Evolutionary conservation across 2,113 vertebrate genomes (phyloP).

Genomic region (Benitochromis conjunctus): DNA sequence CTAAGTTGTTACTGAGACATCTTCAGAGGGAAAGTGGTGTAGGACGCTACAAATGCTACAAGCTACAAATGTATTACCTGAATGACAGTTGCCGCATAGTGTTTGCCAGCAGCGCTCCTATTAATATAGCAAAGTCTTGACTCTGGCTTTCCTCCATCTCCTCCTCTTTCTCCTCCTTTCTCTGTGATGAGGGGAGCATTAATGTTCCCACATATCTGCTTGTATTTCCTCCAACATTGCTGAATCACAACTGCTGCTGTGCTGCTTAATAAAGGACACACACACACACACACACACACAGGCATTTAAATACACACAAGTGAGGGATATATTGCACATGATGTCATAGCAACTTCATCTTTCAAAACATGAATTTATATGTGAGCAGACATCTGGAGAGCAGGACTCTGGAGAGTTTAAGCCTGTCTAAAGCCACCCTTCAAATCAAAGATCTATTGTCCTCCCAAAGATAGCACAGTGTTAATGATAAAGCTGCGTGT

Average conservation of each 20-base stretch:
- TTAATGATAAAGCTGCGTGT: slow-evolving; percentile 55
- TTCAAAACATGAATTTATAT: slow-evolving; percentile 41
- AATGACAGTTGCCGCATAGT: slow-evolving; percentile 80
- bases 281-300: slow-evolving; percentile 16
- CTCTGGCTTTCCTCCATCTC: background rate
- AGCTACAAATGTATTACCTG: slow-evolving; percentile 76
- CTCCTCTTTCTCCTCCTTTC: slow-evolving; percentile 30
- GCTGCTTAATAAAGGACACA: slow-evolving; percentile 47
- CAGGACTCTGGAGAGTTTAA: slow-evolving; percentile 29
- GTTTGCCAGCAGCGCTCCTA: background rate
- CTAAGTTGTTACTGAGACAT: background rate
- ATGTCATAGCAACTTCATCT: slow-evolving; percentile 35
- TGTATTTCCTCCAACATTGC: slow-evolving; percentile 63
- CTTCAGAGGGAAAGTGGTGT: background rate
- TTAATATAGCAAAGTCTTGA: background rate
- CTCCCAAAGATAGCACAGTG: slow-evolving; percentile 33
- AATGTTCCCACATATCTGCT: slow-evolving; percentile 49
- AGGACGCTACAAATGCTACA: background rate
- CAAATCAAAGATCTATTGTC: slow-evolving; percentile 43
- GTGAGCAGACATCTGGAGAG: slow-evolving; percentile 55
- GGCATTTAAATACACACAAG: background rate
- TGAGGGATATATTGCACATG: slow-evolving; percentile 18
- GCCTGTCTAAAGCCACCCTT: slow-evolving; percentile 35
- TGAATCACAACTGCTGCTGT: slow-evolving; percentile 72
- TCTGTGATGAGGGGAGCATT: slow-evolving; percentile 21